These are phyloP conservation scores for Agrochola circellaris DNA, from an alignment of 2,888 invertebrate species.

Conservation along the genomic window DNA sequence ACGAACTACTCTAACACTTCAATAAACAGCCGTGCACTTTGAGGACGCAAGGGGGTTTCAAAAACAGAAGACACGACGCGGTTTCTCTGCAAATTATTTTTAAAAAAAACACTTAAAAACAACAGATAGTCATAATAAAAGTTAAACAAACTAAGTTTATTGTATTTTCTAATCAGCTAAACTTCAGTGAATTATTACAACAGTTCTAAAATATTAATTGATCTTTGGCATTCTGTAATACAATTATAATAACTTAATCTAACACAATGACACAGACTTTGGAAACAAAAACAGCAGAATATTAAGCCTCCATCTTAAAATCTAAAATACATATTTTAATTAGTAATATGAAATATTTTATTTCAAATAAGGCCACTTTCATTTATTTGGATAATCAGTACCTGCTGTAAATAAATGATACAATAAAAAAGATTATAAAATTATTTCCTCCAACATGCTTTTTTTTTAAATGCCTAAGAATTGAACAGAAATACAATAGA, in stretches of 20 bases:
- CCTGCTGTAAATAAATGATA: background rate
- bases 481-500: background rate
- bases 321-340: background rate
- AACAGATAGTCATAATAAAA: constrained; percentile 59
- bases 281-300: background rate
- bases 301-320: background rate
- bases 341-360: background rate
- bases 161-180: background rate
- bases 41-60: background rate
- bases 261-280: background rate
- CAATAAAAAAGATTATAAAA: background rate
- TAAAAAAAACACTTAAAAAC: constrained; percentile 52
- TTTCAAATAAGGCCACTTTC: background rate
- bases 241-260: background rate
- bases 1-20: constrained; percentile 5
- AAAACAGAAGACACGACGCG: background rate
- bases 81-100: constrained; percentile 38
- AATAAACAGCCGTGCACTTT: background rate
- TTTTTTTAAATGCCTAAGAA: background rate
- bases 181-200: background rate
- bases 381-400: background rate
- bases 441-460: background rate
- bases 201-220: background rate
- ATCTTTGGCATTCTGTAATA: constrained; percentile 42
- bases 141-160: background rate